Base-by-base conservation (phyloP, 2,797 vertebrate genomes). In the Threskiornis aethiopicus region DNA sequence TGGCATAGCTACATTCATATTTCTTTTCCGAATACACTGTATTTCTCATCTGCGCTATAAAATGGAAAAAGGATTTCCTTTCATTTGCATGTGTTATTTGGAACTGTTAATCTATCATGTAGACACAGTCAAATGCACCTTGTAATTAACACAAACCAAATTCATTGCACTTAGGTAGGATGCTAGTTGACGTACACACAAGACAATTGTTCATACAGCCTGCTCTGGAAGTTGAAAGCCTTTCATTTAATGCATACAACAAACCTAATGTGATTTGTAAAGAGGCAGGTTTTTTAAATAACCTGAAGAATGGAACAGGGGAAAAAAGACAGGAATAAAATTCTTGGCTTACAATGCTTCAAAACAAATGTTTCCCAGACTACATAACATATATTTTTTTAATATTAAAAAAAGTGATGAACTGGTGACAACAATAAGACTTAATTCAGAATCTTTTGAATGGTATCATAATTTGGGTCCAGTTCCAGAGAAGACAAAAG, bases 81-180 rank as follows among this genome's bases (percentile, higher is more conserved):
- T 87, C 41, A 85, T 94, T 95, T 96, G 58, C 66, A 87, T 87
- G 70, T 61, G 85, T 57, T 86, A 78, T 90, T 94, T 90, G 70
- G 73, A 93, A 88, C 55, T 65, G 73, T 73, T 95, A 93, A 72
- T 95, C 83, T 91, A 87, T 94, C 77, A 80, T 11, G 49, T 33
- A 95, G 95, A 89, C 71, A 85, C 55, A 93, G 81, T 73, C 66
- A 94, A 96, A 95, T 82, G 78, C 64, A 93, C 84, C 78, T 90
- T 73, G 77, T 89, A 95, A 96, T 96, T 93, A 96, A 85, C 76
- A 89, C 49, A 85, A 87, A 62, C 66, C 28, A 75, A 93, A 91
- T 87, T 85, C 88, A 90, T 51, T 54, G 35, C 81, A 82, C 47
- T 88, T 92, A 73, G 66, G 81, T 94, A 76, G 75, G 59, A 72